Evolutionary conservation across 2,113 vertebrate species (phyloP).

Genomic region (Micromys minutus): DNA sequence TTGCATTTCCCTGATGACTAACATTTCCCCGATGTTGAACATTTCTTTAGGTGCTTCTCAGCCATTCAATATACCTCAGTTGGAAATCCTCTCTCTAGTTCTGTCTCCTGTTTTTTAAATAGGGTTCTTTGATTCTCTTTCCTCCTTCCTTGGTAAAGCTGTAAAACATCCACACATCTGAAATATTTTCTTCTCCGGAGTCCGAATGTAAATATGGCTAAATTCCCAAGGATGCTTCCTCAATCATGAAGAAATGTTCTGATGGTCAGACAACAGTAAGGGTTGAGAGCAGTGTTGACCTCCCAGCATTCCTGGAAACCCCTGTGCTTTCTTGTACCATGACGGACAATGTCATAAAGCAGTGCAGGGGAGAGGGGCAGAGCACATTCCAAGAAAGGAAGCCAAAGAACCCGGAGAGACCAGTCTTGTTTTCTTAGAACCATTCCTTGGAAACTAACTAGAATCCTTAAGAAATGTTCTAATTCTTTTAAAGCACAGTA

Average conservation of each 20-base stretch:
- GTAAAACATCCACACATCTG: not conserved
- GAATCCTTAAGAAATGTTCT: not conserved
- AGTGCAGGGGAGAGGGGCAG: not conserved
- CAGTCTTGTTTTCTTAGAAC: not conserved
- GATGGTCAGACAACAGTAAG: not conserved
- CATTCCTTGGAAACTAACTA: not conserved
- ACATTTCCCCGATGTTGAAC: too few species aligned
- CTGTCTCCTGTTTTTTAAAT: too few species aligned
- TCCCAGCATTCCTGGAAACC: too few species aligned
- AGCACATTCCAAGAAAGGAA: not conserved
- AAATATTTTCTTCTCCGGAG: not conserved
- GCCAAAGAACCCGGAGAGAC: not conserved
- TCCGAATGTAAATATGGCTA: not conserved
- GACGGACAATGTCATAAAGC: too few species aligned
- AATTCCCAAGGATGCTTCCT: not conserved
- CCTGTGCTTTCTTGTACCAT: not conserved
- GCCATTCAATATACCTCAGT: too few species aligned
- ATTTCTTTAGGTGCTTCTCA: too few species aligned
- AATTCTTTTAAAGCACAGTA: not conserved
- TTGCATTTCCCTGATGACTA: too few species aligned
- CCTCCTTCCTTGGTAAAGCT: not conserved
- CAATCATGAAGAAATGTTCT: not conserved
- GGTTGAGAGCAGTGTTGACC: too few species aligned
- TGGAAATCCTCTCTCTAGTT: too few species aligned
- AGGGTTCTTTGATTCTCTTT: too few species aligned